Percentiles rank a stretch among this genome's conserved stretches.
Conservation (phyloP, 2,797 vertebrate genomes). For the Anas bahamensis region DNA sequence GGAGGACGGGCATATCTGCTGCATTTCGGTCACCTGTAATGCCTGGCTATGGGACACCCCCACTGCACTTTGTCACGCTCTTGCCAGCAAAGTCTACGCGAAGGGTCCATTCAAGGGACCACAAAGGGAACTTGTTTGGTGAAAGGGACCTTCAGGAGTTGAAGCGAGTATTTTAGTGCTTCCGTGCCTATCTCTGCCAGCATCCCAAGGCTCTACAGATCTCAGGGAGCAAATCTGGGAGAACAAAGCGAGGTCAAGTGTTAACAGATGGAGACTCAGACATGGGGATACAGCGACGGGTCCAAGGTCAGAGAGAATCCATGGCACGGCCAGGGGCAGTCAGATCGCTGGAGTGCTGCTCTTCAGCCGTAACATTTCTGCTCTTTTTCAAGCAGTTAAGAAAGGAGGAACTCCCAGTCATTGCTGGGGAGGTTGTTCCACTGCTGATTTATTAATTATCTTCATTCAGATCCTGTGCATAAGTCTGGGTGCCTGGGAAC, state of each 20-base stretch:
- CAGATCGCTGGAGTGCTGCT: background rate
- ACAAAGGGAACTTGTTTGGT: background rate
- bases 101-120: background rate
- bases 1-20: background rate
- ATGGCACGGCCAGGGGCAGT: background rate
- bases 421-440: background rate
- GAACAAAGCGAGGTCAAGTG: conserved; percentile 10
- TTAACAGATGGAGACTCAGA: background rate
- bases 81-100: background rate
- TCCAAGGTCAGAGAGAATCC: background rate
- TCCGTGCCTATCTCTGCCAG: background rate
- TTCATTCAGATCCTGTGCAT: background rate
- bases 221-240: background rate
- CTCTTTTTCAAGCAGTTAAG: background rate
- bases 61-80: background rate
- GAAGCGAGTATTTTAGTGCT: background rate
- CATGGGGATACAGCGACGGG: background rate
- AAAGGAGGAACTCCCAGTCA: background rate
- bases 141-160: background rate
- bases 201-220: background rate
- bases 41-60: background rate
- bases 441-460: background rate
- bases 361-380: background rate
- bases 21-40: background rate
- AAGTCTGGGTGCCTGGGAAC: background rate